Conservation (phyloP, 2,797 vertebrate genomes). For the Enteromius paludinosus region DNA sequence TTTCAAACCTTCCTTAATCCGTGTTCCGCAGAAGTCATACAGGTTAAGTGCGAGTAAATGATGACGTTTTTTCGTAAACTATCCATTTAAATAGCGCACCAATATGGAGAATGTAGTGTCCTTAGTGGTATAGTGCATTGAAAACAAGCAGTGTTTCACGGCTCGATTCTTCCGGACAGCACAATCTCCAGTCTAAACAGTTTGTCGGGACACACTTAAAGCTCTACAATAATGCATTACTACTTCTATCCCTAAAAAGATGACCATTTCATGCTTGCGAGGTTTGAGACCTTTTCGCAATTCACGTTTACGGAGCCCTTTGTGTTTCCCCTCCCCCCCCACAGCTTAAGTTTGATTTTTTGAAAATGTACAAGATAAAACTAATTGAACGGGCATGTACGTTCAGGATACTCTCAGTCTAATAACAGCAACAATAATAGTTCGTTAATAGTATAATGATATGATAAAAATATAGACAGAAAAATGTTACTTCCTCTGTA, state of each 20-base stretch:
- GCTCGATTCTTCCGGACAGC: slow-evolving; percentile 1
- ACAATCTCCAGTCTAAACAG: slow-evolving; percentile 5
- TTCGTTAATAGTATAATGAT: slow-evolving; percentile 79
- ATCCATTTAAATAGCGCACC: slow-evolving; percentile 63
- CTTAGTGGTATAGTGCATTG: slow-evolving; percentile 37
- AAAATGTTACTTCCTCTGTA: slow-evolving; percentile 85
- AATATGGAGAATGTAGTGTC: slow-evolving; percentile 73
- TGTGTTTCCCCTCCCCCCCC: slow-evolving; percentile 3
- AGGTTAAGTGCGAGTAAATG: not conserved
- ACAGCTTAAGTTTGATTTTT: slow-evolving; percentile 48
- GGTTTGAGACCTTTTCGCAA: too few species aligned
- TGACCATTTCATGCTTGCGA: too few species aligned
- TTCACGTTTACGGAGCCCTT: slow-evolving; percentile 36
- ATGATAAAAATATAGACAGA: slow-evolving; percentile 78
- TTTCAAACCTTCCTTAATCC: not conserved
- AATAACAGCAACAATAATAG: slow-evolving; percentile 82
- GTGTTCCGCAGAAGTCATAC: not conserved
- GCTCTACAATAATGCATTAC: slow-evolving; percentile 32
- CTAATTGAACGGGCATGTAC: slow-evolving; percentile 46
- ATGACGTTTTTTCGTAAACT: not conserved
- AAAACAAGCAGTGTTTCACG: not conserved
- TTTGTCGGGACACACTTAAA: slow-evolving; percentile 50
- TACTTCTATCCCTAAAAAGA: slow-evolving; percentile 26
- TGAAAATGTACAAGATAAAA: slow-evolving; percentile 60
- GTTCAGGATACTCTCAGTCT: slow-evolving; percentile 66